Conservation (phyloP, 2,888 invertebrate genomes). For the Lasioglossum figueresi region DNA sequence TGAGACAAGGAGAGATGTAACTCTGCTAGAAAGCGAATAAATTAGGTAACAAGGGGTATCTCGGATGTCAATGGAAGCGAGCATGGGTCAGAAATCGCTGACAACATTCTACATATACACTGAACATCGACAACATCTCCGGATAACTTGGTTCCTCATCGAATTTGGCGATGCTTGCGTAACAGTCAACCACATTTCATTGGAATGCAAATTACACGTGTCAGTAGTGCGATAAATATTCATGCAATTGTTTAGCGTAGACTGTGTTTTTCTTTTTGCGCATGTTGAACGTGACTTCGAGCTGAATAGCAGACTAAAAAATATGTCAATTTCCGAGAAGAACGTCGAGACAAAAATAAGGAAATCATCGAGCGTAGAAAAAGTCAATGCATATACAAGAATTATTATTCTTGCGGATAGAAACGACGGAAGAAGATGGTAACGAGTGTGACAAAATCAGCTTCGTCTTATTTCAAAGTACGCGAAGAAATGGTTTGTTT, state of each 20-base stretch:
- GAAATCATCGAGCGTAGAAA: neutral
- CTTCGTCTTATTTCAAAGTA: neutral
- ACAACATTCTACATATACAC: neutral
- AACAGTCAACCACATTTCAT: neutral
- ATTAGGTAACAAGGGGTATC: neutral
- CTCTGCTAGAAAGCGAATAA: slow-evolving; percentile 28
- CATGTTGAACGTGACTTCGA: neutral
- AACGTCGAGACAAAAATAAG: neutral
- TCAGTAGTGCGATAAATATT: slow-evolving; percentile 26
- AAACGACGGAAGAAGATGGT: neutral
- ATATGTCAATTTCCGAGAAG: neutral
- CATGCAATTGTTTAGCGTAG: neutral
- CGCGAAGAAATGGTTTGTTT: neutral
- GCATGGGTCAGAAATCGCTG: neutral
- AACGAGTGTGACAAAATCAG: neutral
- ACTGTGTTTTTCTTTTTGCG: neutral
- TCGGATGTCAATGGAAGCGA: neutral
- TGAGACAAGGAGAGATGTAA: neutral
- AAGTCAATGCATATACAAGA: neutral
- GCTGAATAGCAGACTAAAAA: neutral
- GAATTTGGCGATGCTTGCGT: neutral
- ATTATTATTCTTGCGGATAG: neutral
- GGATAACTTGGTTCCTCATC: neutral
- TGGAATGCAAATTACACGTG: neutral
- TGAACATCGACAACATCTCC: neutral